Percentiles rank a stretch among this genome's conserved stretches.
These are phyloP conservation scores for Matsumurasca onukii DNA, from an alignment of 1,140 invertebrate species.

Conservation along the genomic window DNA sequence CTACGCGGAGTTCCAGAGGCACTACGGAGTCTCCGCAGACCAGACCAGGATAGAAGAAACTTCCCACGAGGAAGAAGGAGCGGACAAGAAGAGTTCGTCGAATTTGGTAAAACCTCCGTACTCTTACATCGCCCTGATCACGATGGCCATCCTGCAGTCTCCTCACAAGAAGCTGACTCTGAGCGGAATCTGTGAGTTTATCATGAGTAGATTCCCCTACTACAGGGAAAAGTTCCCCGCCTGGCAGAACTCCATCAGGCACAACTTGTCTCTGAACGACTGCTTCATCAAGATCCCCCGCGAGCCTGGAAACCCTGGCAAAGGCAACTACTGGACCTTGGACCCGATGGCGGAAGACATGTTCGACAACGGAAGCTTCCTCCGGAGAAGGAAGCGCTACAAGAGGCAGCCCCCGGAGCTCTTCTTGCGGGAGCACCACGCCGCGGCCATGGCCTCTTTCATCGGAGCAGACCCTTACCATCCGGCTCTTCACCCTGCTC, in stretches of 20 bases:
- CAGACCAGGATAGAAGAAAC: constrained; percentile 13
- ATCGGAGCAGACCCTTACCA: constrained; percentile 47
- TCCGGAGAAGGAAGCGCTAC: constrained; percentile 92
- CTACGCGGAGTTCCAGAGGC: constrained; percentile 32
- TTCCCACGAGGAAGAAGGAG: constrained; percentile 18
- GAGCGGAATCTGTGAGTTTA: constrained; percentile 98
- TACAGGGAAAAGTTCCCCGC: constrained; percentile 94
- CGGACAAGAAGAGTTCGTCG: constrained; percentile 37
- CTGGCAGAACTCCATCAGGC: constrained; percentile 96
- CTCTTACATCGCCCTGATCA: constrained; percentile 97
- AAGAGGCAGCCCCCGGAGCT: constrained; percentile 75
- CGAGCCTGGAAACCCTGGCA: constrained; percentile 97
- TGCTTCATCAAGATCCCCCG: constrained; percentile 99
- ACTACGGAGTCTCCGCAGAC: constrained; percentile 12
- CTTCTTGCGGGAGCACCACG: constrained; percentile 51
- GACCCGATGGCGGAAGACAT: constrained; percentile 97
- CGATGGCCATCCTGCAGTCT: constrained; percentile 97
- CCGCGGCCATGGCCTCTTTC: constrained; percentile 50
- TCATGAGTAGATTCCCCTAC: constrained; percentile 96
- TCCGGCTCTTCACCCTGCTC: constrained; percentile 41
- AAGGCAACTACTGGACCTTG: constrained; percentile 99
- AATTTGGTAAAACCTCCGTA: constrained; percentile 85
- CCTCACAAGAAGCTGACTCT: constrained; percentile 95
- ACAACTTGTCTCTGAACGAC: constrained; percentile 97
- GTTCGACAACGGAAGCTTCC: constrained; percentile 99